Conservation (phyloP, 2,888 invertebrate species). For the Notocelia uddmanniana region DNA sequence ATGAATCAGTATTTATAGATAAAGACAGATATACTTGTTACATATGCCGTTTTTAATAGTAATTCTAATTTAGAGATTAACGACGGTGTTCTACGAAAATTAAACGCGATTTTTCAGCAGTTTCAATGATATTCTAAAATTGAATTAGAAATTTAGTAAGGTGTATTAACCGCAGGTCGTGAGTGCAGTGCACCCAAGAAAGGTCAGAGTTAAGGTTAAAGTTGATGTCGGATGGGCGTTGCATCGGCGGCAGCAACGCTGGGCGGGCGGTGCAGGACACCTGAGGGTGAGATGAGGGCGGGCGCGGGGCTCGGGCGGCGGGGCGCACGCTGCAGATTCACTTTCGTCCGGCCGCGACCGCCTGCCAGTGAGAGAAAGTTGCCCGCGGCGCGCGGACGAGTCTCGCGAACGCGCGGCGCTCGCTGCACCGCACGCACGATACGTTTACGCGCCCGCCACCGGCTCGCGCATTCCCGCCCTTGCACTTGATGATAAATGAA, state of each 20-base stretch:
- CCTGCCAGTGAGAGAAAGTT: constrained; percentile 86
- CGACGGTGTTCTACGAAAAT: not conserved
- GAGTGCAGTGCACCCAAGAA: constrained; percentile 79
- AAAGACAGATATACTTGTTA: too few species aligned
- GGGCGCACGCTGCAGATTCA: constrained; percentile 82
- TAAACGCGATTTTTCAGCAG: not conserved
- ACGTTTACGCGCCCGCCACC: constrained; percentile 63
- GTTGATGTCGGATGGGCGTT: constrained; percentile 72
- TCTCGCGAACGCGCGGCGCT: constrained; percentile 77
- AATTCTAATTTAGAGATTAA: not conserved
- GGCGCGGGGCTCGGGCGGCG: constrained; percentile 60
- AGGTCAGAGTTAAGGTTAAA: constrained; percentile 85
- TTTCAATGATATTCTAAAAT: not conserved
- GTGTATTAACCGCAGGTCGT: constrained; percentile 35
- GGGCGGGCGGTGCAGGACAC: constrained; percentile 63
- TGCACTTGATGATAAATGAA: constrained; percentile 60
- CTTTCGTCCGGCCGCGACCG: constrained; percentile 83
- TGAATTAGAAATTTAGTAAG: constrained; percentile 23
- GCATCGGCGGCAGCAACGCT: constrained; percentile 65
- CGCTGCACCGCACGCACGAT: constrained; percentile 75
- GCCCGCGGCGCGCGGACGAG: constrained; percentile 84
- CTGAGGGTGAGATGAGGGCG: constrained; percentile 61
- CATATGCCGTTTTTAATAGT: too few species aligned
- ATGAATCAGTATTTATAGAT: not conserved
- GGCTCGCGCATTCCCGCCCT: constrained; percentile 54